phyloP scores from a whole-genome alignment of 2,888 invertebrate genomes.

The Diloba caeruleocephala region DNA sequence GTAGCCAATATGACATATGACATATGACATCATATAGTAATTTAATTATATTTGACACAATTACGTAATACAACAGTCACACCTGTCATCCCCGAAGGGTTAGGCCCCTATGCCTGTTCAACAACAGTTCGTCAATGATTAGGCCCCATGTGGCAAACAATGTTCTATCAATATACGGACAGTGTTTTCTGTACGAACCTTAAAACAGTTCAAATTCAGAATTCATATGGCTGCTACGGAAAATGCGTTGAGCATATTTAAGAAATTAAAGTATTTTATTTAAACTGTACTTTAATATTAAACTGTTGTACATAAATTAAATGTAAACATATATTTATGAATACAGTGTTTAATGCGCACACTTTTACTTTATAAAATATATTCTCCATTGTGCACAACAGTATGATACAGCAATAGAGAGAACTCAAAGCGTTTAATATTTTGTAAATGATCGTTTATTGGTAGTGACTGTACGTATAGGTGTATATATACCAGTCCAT shows the following conservation, averaged over 20 bases:
- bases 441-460: slow-evolving; percentile 54
- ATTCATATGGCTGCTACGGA: too few relatives aligned
- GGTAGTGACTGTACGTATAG: slow-evolving; percentile 50
- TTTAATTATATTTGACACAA: slow-evolving; percentile 38
- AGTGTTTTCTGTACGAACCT: too few relatives aligned
- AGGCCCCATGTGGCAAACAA: slow-evolving; percentile 6
- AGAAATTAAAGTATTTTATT: too few relatives aligned
- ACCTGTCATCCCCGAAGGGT: slow-evolving; percentile 19
- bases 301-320: not conserved
- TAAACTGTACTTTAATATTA: too few relatives aligned
- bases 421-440: slow-evolving; percentile 36
- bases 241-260: too few relatives aligned
- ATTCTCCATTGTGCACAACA: not conserved
- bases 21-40: slow-evolving; percentile 21
- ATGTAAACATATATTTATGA: not conserved
- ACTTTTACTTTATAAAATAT: slow-evolving; percentile 1
- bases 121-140: slow-evolving; percentile 12
- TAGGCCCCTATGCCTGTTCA: slow-evolving; percentile 14
- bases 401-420: slow-evolving; percentile 13
- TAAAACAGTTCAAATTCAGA: too few relatives aligned
- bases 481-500: slow-evolving; percentile 57
- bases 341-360: slow-evolving; percentile 2
- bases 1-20: too few relatives aligned
- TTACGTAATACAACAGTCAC: slow-evolving; percentile 22
- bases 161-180: too few relatives aligned